phyloP scores from a whole-genome alignment of 2,797 vertebrate genomes.

The Pipistrellus nathusii region DNA sequence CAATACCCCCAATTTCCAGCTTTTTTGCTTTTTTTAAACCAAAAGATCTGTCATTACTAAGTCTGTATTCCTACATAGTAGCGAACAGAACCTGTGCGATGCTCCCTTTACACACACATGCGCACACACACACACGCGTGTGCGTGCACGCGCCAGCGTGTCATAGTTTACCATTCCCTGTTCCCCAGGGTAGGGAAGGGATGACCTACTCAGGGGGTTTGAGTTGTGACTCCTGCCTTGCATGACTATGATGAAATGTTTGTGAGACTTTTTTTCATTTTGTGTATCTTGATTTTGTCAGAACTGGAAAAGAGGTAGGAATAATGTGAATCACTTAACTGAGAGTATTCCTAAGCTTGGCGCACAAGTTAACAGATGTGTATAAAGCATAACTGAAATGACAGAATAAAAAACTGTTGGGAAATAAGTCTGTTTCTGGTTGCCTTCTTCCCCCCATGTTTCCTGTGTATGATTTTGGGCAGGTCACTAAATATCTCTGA shows the following conservation, averaged over 20 bases:
- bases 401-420: not conserved
- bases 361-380: not conserved
- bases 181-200: not conserved
- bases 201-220: not conserved
- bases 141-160: not conserved
- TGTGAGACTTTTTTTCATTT: slow-evolving; percentile 14
- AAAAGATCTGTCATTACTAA: not conserved
- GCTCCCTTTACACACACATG: not conserved
- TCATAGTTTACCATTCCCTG: not conserved
- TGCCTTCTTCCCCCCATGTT: not conserved
- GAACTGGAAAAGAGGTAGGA: slow-evolving; percentile 15
- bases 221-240: not conserved
- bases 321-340: slow-evolving; percentile 33
- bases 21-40: not conserved
- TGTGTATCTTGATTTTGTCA: slow-evolving; percentile 37
- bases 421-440: slow-evolving; percentile 10
- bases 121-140: not conserved
- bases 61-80: not conserved
- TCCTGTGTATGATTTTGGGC: not conserved
- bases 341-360: slow-evolving; percentile 3
- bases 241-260: not conserved
- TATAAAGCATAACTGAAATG: slow-evolving; percentile 37
- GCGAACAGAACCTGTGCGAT: not conserved
- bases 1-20: not conserved
- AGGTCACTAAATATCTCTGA: not conserved